Percentiles rank a stretch among this genome's conserved stretches.
Conservation (phyloP, 2,797 vertebrate species). For the Molossus alvarezi region DNA sequence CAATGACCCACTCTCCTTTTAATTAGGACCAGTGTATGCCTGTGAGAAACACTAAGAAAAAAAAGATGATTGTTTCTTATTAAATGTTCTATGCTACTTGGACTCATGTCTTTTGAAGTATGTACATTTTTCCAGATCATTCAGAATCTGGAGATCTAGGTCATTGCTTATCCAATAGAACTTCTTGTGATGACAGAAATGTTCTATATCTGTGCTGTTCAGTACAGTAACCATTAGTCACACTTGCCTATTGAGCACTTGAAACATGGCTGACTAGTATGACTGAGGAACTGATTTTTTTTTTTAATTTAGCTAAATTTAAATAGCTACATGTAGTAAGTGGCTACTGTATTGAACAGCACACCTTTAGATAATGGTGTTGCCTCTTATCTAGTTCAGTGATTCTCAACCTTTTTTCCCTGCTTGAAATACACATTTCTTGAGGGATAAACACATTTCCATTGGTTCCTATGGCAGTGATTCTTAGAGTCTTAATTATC, state of each 20-base stretch:
- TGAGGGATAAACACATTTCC: neutral
- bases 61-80: conserved; percentile 19
- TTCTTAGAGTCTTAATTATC: conserved; percentile 47
- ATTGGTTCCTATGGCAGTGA: neutral
- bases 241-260: neutral
- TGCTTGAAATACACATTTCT: conserved; percentile 12
- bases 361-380: neutral
- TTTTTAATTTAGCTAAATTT: conserved; percentile 20
- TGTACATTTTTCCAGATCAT: conserved; percentile 5
- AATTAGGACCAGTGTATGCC: neutral
- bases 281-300: neutral
- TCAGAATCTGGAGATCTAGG: conserved; percentile 60
- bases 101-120: conserved; percentile 23
- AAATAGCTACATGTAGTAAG: neutral
- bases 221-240: neutral
- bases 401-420: neutral
- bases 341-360: neutral
- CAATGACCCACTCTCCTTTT: neutral
- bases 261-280: neutral
- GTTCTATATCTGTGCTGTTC: neutral
- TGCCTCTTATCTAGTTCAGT: neutral
- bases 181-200: conserved; percentile 26
- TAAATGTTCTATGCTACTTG: neutral
- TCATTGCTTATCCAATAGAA: conserved; percentile 9
- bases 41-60: neutral